A percentile compares a stretch with the other conserved stretches of the same genome.
These are phyloP conservation scores for Sinocyclocheilus grahami DNA, from an alignment of 2,113 vertebrate genomes.

Conservation along the genomic window DNA sequence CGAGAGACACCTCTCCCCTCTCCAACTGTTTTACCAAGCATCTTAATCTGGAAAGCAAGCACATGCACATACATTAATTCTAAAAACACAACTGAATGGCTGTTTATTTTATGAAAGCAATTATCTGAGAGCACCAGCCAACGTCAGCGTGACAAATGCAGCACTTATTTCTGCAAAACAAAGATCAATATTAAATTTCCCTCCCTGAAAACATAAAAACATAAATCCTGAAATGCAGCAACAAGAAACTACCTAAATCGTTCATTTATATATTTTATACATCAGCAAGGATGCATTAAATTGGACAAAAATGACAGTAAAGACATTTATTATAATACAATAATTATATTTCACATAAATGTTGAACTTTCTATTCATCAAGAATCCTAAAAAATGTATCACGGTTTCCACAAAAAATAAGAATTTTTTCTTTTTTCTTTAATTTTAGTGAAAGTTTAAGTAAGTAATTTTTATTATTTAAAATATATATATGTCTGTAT, in stretches of 20 bases:
- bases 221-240: background rate
- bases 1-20: conserved; percentile 91
- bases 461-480: too few species aligned
- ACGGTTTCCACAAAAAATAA: background rate
- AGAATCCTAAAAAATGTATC: background rate
- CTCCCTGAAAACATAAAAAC: background rate
- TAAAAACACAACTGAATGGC: background rate
- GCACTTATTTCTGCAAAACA: conserved; percentile 12
- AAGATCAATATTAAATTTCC: background rate
- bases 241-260: background rate
- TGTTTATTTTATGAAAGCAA: background rate
- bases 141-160: background rate
- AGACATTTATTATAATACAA: too few species aligned
- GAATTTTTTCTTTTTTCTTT: too few species aligned
- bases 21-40: conserved; percentile 96
- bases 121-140: background rate
- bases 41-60: conserved; percentile 80
- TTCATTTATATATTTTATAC: too few species aligned
- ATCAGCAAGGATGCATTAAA: too few species aligned
- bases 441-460: too few species aligned
- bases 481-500: too few species aligned
- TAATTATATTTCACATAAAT: too few species aligned
- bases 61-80: background rate
- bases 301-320: too few species aligned
- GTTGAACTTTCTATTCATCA: too few species aligned